Conservation (phyloP, 2,113 vertebrate genomes). For the Paedocypris sp. region DNA sequence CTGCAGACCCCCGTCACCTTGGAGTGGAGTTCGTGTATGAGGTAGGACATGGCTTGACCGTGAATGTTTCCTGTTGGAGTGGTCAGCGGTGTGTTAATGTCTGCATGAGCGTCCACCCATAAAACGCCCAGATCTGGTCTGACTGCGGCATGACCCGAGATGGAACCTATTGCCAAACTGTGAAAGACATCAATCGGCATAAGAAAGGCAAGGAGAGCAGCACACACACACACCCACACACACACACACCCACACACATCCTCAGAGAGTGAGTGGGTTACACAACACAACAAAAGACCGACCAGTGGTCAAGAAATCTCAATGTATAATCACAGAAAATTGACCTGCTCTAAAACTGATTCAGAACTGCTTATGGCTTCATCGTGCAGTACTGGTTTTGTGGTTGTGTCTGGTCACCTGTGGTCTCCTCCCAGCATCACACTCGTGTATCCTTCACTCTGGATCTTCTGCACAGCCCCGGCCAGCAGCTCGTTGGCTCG, state of each 20-base stretch:
- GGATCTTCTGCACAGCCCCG: slow-evolving; percentile 41
- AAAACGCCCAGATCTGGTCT: slow-evolving; percentile 49
- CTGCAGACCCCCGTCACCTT: slow-evolving; percentile 17
- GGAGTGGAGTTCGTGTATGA: slow-evolving; percentile 52
- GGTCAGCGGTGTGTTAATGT: slow-evolving; percentile 65
- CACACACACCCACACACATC: no score
- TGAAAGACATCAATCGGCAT: neutral
- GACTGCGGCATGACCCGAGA: slow-evolving; percentile 54
- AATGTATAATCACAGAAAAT: no score
- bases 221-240: no score
- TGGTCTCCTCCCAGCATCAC: slow-evolving; percentile 67
- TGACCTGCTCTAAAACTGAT: no score
- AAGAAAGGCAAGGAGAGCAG: no score
- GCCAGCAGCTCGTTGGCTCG: slow-evolving; percentile 52
- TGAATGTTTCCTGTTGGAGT: slow-evolving; percentile 59
- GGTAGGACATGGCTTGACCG: slow-evolving; percentile 58
- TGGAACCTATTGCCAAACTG: slow-evolving; percentile 64
- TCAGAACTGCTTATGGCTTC: no score
- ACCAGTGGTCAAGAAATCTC: no score
- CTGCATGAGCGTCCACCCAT: slow-evolving; percentile 69
- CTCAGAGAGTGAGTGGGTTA: no score
- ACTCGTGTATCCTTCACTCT: slow-evolving; percentile 48
- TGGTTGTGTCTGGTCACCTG: slow-evolving; percentile 43
- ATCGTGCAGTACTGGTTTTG: neutral
- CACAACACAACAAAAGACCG: no score